Evolutionary conservation across 2,888 invertebrate genomes (phyloP).

Genomic region (Tuta absoluta): DNA sequence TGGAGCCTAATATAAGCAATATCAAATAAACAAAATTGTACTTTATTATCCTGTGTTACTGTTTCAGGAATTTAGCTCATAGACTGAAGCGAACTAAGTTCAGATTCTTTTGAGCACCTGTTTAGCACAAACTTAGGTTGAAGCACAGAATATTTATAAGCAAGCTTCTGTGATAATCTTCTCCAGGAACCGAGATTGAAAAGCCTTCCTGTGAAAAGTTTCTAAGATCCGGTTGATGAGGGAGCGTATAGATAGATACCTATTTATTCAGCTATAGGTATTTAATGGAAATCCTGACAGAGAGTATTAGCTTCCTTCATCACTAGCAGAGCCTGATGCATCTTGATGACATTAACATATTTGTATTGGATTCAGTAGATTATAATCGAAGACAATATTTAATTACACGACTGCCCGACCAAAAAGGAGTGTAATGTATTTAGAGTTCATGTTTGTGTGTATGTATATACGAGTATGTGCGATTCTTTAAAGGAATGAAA

Average conservation of each 20-base stretch:
- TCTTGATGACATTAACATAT: too few relatives aligned
- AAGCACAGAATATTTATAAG: neutral
- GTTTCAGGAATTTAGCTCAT: neutral
- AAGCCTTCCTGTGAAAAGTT: neutral
- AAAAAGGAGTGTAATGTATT: too few relatives aligned
- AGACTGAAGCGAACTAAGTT: neutral
- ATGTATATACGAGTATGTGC: too few relatives aligned
- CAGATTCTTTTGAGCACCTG: neutral
- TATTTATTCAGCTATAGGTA: neutral
- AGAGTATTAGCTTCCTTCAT: too few relatives aligned
- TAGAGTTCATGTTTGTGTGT: too few relatives aligned
- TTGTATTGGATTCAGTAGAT: too few relatives aligned
- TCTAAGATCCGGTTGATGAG: neutral
- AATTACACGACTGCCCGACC: too few relatives aligned
- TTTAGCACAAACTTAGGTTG: neutral
- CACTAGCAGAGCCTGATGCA: too few relatives aligned
- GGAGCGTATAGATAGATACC: neutral
- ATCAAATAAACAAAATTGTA: neutral
- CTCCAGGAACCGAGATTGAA: slow-evolving; percentile 9
- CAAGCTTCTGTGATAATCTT: neutral
- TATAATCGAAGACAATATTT: too few relatives aligned
- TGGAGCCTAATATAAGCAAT: slow-evolving; percentile 11
- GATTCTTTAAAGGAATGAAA: too few relatives aligned
- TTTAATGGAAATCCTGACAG: too few relatives aligned
- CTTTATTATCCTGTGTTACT: neutral